Evolutionary conservation across 2,797 vertebrate species (phyloP), one percentile per base, ranked within the genome.

Genomic region (Catostomus latipinnis): DNA sequence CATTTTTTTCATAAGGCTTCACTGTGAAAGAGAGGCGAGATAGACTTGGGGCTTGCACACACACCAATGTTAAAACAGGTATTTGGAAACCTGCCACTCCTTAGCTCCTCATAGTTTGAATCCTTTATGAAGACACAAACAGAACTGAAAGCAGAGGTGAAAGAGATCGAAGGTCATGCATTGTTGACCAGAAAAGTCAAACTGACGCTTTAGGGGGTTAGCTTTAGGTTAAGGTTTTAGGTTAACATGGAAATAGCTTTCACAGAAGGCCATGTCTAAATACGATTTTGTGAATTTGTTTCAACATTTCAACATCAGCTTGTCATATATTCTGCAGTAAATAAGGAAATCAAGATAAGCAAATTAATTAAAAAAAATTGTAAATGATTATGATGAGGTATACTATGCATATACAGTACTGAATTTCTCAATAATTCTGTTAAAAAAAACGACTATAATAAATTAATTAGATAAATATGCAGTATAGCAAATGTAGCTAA

Each of bases 131-230:
- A 34, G 14, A 62, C 9, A 13, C 60, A 43, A 10, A 34, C 18
- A 49, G 54, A 13, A 34, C 34, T 58, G 14, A 48, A 60, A 52
- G 10, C 50, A 75, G 9, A 56, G n/a, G 16, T 60, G 13, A 58
- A 69, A 34, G 6, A 48, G 43, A 45, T 61, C 66, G 61, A 69
- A 77, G 66, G 13, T 77, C 46, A 69, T 12, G 46, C 18, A 69
- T 45, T 45, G 16, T 61, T 70, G 46, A 50, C 16, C 56, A 18
- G 46, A 61, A 10, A 54, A 11, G 14, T 67, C 12, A 50, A 16
- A 52, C 6, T 22, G 13, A 76, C 43, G 13, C 7, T 56, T 66
- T 12, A 65, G 1, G 52, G 50, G 9, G 45, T 66, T 57, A 49
- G 14, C 53, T 52, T 52, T 18, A 11, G 7, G 22, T 22, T 22